phyloP scores from a whole-genome alignment of 1,140 invertebrate genomes.

The Psilanteris sp. region DNA sequence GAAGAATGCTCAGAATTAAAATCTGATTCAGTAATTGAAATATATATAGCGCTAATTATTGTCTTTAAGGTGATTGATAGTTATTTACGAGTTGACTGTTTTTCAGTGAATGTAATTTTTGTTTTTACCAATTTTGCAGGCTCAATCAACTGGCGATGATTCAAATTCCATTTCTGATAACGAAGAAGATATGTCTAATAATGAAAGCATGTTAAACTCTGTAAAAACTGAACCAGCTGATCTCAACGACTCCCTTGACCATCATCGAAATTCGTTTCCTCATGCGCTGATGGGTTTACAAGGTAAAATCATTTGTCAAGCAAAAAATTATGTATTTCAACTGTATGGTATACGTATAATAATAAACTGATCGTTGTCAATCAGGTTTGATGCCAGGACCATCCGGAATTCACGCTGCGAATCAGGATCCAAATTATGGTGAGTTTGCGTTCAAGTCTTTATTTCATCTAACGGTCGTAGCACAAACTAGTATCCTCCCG shows the following conservation, averaged over 20 bases:
- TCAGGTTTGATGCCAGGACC: conserved; percentile 89
- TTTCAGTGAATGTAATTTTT: no score
- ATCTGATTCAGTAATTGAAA: no score
- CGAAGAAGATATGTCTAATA: conserved; percentile 83
- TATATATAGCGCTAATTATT: no score
- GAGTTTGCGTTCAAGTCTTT: conserved; percentile 79
- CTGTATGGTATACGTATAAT: no score
- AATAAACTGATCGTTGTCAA: no score
- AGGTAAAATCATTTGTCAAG: conserved; percentile 80
- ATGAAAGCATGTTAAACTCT: conserved; percentile 83
- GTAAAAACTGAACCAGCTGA: conserved; percentile 83
- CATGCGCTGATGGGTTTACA: conserved; percentile 86
- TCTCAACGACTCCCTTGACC: conserved; percentile 79
- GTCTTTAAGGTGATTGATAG: no score
- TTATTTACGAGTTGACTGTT: no score
- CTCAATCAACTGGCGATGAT: conserved; percentile 89
- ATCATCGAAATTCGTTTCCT: conserved; percentile 82
- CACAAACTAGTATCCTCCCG: conserved; percentile 77
- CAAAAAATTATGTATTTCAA: no score
- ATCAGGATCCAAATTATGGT: conserved; percentile 89
- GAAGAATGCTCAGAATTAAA: no score
- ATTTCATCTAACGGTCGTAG: conserved; percentile 74
- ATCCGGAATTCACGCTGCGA: conserved; percentile 86
- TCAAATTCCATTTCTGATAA: conserved; percentile 84
- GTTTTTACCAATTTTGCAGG: no score